Evolutionary conservation across 2,888 invertebrate species (phyloP).

Genomic region (Latrodectus hesperus): DNA sequence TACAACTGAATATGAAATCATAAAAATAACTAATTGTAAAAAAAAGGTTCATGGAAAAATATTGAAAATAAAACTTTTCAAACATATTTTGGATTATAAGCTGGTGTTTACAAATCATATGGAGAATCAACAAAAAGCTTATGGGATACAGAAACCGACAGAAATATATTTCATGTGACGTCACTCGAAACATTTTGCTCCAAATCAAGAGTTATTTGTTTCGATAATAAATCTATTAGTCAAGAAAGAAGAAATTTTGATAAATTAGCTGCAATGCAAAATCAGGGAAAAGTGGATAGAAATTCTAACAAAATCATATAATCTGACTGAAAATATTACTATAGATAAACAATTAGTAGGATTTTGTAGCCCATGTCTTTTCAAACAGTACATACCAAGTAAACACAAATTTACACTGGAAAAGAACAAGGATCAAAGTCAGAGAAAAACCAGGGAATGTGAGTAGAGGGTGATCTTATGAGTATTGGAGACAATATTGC

Average conservation of each 20-base stretch:
- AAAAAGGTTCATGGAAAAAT: neutral
- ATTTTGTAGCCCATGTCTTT: constrained; percentile 12
- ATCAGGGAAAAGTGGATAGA: constrained; percentile 12
- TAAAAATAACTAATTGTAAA: neutral
- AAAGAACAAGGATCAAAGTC: neutral
- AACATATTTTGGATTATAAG: neutral
- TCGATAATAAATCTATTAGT: neutral
- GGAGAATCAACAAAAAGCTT: constrained; percentile 20
- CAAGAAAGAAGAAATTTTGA: neutral
- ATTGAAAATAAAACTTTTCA: neutral
- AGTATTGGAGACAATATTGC: neutral
- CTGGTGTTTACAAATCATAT: neutral
- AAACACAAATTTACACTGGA: too few species aligned
- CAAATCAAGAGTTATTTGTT: neutral
- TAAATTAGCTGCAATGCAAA: constrained; percentile 1
- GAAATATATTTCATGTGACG: constrained; percentile 18
- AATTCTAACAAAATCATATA: constrained; percentile 15
- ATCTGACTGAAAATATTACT: constrained; percentile 14
- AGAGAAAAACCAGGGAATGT: constrained; percentile 16
- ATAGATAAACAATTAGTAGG: constrained; percentile 21
- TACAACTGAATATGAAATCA: neutral
- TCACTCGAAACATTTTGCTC: neutral
- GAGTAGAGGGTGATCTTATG: constrained; percentile 6
- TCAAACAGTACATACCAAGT: constrained; percentile 13
- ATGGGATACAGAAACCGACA: constrained; percentile 8